Percentiles rank a stretch among this genome's conserved stretches.
These are phyloP conservation scores for Pogona vitticeps DNA, from an alignment of 2,113 vertebrate species.

Conservation along the genomic window DNA sequence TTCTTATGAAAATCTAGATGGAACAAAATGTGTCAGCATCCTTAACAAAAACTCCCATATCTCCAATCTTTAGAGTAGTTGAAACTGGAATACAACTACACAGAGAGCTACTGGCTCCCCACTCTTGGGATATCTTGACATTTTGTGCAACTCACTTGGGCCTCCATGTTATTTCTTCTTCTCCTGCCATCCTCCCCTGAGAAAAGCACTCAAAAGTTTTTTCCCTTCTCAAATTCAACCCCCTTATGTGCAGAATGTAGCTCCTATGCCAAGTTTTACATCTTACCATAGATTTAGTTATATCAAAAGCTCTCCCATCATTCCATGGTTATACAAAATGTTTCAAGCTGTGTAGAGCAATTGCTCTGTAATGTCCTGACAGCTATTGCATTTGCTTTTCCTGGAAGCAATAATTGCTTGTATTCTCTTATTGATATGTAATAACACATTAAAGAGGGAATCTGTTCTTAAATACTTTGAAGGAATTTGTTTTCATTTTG, in stretches of 20 bases:
- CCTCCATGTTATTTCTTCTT: background rate
- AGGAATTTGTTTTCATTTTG: background rate
- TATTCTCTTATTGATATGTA: slow-evolving; percentile 39
- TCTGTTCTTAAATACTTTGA: slow-evolving; percentile 21
- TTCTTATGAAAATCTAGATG: no score
- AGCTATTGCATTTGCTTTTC: slow-evolving; percentile 38
- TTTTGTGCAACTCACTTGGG: background rate
- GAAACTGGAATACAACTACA: background rate
- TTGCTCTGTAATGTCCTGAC: slow-evolving; percentile 32
- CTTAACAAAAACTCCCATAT: background rate
- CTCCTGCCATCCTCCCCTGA: slow-evolving; percentile 28
- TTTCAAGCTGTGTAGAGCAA: slow-evolving; percentile 35
- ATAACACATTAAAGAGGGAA: slow-evolving; percentile 22
- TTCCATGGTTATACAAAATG: slow-evolving; percentile 36
- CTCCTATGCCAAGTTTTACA: slow-evolving; percentile 29
- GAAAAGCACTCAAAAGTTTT: slow-evolving; percentile 36
- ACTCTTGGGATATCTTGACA: background rate
- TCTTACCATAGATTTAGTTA: slow-evolving; percentile 34
- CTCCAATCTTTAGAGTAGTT: background rate
- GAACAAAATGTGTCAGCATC: background rate
- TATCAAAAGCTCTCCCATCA: background rate
- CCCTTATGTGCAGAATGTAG: slow-evolving; percentile 13
- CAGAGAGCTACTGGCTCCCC: background rate
- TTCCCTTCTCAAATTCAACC: slow-evolving; percentile 45
- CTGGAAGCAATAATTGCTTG: slow-evolving; percentile 12